Base-by-base conservation (phyloP, 1,140 invertebrate species). In the Penaeus chinensis region DNA sequence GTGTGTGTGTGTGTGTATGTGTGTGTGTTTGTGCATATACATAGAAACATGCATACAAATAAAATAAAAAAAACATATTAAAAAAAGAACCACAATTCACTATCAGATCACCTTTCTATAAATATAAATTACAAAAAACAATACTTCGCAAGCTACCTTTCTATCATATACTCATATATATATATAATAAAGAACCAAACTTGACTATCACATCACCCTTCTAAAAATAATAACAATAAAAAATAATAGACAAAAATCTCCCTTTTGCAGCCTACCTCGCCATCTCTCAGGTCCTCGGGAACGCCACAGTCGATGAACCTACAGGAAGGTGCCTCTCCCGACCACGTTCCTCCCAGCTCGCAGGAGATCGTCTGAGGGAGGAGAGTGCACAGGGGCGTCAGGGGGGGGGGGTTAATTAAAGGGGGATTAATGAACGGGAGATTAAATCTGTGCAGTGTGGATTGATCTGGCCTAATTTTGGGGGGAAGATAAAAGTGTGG, bases 271-370 rank as follows among this genome's bases (percentile, higher is more conserved):
- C 76, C 27, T 63, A 87, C 84, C 79, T 84, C 93, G 5, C 97
- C 97, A 89, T 96, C 95, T 91, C 95, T 94, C 3, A 97, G 94
- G 80, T 95, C 94, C 0, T 95, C 94, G 0, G 97, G 96, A 20
- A 95, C 94, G 0, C 96, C 96, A 92, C 98, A 99, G 91, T 98
- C 96, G 0, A 98, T 94, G 91, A 96, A 98, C 91, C 95, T 95
- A 91, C 96, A 98, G 10, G 95, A 94, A 0, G 96, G 96, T 16
- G 95, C 94, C 90, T 95, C 95, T 22, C 95, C 95, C 0, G 95
- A 95, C 96, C 96, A 98, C 81, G 94, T 93, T 0, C 96, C 96
- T 32, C 96, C 96, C 61, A 97, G 93, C 71, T 94, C 94, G 91
- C 96, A 98, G 32, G 95, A 95, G 63, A 97, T 93, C 60, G 95